Percentiles rank a stretch among this genome's conserved stretches.
phyloP scores from a whole-genome alignment of 2,797 vertebrate genomes.

The Syngnathus acus region DNA sequence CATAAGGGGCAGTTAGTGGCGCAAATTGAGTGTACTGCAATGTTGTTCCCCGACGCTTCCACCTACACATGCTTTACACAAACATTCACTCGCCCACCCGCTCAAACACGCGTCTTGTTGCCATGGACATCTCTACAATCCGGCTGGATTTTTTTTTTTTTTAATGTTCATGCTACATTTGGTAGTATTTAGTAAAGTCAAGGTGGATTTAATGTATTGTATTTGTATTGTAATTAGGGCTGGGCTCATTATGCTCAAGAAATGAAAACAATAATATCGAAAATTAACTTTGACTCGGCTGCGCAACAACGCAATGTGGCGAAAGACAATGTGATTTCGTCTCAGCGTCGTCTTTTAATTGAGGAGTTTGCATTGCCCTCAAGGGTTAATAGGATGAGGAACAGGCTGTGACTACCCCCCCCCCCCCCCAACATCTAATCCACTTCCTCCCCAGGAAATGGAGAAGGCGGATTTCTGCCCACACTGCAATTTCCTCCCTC shows the following conservation, averaged over 20 bases:
- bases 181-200: no score
- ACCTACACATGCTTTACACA: constrained; percentile 54
- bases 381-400: constrained; percentile 55
- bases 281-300: no score
- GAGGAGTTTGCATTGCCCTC: constrained; percentile 2
- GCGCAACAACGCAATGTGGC: no score
- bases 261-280: no score
- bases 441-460: constrained; percentile 90
- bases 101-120: constrained; percentile 56
- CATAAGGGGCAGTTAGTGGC: constrained; percentile 19
- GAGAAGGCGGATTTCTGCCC: constrained; percentile 86
- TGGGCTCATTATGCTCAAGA: no score
- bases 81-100: constrained; percentile 59
- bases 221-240: no score
- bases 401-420: constrained; percentile 45
- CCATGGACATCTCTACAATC: constrained; percentile 37
- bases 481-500: constrained; percentile 88
- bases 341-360: not conserved
- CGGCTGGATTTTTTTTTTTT: no score
- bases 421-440: constrained; percentile 65
- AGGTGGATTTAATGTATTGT: no score
- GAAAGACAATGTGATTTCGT: no score
- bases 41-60: constrained; percentile 17
- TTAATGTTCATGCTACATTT: no score
- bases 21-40: constrained; percentile 25